Base-by-base conservation (phyloP, 1,140 invertebrate species). In the Sogatella furcifera region DNA sequence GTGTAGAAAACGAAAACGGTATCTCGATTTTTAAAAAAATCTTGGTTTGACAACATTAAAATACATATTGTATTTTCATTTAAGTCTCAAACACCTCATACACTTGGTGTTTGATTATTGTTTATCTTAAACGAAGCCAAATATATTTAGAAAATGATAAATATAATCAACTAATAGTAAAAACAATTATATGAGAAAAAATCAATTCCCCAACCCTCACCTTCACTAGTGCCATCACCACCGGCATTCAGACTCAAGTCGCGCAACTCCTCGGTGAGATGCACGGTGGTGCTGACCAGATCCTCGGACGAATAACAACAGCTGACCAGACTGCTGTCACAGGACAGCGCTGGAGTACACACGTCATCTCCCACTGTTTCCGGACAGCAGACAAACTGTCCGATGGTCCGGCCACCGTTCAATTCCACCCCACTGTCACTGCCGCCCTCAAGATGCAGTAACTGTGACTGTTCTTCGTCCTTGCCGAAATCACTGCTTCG, bases 391-490 rank as follows among this genome's bases (percentile, higher is more conserved):
- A 11, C 34, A n/a, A 49, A 19, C 6, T 14, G 9, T 69, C 80
- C 88, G 65, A 80, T 82, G 44, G 78, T 80, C 65, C 81, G 82
- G 61, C 76, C 80, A 1, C 82, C 79, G 64, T 83, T 81, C 10
- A 82, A 78, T 67, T 89, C 87, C 2, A 89, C 84, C 0, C 86
- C 86, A 66, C 86, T 89, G 68, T 89, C 87, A 67, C 85, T 89
- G 28, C 86, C 88, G 59, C 87, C 84, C 59, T 76, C 34, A 6
- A 52, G 58, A 28, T 59, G 21, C 52, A 53, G 21, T 10, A 38
- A 9, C 3, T 38, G 21, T 10, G 11, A 9, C 34, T 38, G 34
- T 3, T 38, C 34, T 38, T 38, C 31, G 31, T n/a, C n/a, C n/a
- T n/a, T n/a, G n/a, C n/a, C n/a, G n/a, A n/a, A n/a, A n/a, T n/a